Percentiles rank a stretch among this genome's conserved stretches.
Conservation (phyloP, 2,888 invertebrate genomes). For the Macropis europaea region DNA sequence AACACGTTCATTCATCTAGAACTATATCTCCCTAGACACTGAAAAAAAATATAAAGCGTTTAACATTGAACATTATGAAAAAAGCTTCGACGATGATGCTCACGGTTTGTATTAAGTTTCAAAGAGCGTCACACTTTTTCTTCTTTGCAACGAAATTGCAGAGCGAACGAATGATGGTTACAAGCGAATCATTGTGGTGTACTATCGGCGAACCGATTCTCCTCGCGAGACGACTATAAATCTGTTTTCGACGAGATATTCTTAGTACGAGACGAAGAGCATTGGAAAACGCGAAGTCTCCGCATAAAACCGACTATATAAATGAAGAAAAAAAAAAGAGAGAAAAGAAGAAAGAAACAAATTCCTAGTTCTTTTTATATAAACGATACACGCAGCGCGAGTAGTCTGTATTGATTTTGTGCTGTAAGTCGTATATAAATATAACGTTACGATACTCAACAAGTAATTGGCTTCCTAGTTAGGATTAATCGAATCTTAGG, state of each 20-base stretch:
- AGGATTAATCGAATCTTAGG: conserved; percentile 68
- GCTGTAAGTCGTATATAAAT: conserved; percentile 50
- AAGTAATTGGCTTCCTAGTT: conserved; percentile 72
- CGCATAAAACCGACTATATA: conserved; percentile 21
- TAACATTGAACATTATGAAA: too few species aligned
- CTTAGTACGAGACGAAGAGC: background rate
- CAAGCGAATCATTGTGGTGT: conserved; percentile 43
- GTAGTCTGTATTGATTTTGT: conserved; percentile 68
- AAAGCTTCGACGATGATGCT: too few species aligned
- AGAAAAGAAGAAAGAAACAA: conserved; percentile 9
- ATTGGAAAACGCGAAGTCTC: conserved; percentile 2
- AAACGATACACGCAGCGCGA: conserved; percentile 60
- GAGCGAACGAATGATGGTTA: conserved; percentile 34
- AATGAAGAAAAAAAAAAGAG: background rate
- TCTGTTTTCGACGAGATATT: conserved; percentile 16
- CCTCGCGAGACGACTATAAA: conserved; percentile 19
- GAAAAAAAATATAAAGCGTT: too few species aligned
- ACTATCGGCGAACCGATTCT: conserved; percentile 50
- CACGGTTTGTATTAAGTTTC: too few species aligned
- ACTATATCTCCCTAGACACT: too few species aligned
- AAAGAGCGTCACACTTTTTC: background rate
- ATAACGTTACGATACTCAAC: conserved; percentile 49
- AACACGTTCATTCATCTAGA: too few species aligned
- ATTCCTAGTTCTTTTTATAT: conserved; percentile 56
- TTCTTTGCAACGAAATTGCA: background rate